Evolutionary conservation across 1,140 invertebrate genomes (phyloP).

Genomic region (Pseudachorutes palmiensis): DNA sequence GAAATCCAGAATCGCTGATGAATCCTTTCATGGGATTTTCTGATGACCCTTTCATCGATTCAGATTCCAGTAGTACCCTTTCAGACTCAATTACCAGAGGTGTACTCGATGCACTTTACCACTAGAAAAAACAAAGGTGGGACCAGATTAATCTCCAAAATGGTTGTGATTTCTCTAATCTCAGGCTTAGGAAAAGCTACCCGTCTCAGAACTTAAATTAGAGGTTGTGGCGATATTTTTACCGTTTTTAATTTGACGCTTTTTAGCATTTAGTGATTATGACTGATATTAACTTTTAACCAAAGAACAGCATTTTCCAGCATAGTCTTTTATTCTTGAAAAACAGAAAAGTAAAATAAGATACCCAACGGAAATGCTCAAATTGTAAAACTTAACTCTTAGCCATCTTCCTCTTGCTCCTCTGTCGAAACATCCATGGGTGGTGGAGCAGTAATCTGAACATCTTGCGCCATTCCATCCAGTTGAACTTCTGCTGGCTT

Average conservation of each 20-base stretch:
- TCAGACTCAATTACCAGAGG: constrained; percentile 49
- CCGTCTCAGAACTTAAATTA: too few species aligned
- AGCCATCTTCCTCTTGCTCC: neutral
- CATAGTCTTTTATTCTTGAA: too few species aligned
- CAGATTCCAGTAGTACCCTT: constrained; percentile 41
- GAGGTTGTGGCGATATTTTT: too few species aligned
- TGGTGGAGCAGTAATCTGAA: neutral
- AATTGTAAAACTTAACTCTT: too few species aligned
- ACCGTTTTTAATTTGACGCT: too few species aligned
- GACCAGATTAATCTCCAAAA: too few species aligned
- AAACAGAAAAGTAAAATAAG: too few species aligned
- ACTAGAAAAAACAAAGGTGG: constrained; percentile 2
- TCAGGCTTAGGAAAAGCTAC: too few species aligned
- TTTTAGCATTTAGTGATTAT: too few species aligned
- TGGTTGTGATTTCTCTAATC: neutral
- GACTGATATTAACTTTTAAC: too few species aligned
- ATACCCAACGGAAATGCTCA: too few species aligned
- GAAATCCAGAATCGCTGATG: constrained; percentile 3
- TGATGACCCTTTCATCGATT: constrained; percentile 33
- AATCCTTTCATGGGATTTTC: constrained; percentile 38
- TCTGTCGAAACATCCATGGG: neutral
- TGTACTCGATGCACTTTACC: constrained; percentile 43
- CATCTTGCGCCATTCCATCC: neutral
- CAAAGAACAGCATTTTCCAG: too few species aligned
- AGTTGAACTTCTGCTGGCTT: constrained; percentile 22